Conservation (phyloP, 1,140 invertebrate species). For the Euwallacea similis region DNA sequence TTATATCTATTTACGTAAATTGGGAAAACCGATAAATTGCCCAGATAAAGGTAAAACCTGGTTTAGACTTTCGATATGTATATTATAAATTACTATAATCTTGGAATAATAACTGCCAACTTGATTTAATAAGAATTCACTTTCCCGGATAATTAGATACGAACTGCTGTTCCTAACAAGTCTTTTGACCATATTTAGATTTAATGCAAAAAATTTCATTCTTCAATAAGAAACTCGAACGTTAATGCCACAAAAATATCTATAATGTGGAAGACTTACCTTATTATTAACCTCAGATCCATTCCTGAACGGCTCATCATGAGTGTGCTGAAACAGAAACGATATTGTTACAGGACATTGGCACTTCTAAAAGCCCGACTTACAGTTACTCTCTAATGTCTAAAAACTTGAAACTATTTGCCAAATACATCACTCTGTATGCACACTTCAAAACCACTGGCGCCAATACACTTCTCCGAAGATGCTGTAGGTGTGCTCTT, state of each 20-base stretch:
- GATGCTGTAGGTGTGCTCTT: conserved; percentile 16
- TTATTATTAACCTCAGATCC: conserved; percentile 53
- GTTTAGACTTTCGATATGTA: too few species aligned
- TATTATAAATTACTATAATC: too few species aligned
- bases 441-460: not conserved
- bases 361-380: not conserved
- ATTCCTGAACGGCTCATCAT: conserved; percentile 52
- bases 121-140: too few species aligned
- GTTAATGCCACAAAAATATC: not conserved
- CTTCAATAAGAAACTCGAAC: too few species aligned
- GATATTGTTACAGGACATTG: not conserved
- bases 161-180: too few species aligned
- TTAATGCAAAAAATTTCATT: not conserved
- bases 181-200: not conserved
- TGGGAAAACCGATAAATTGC: too few species aligned
- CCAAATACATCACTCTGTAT: too few species aligned
- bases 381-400: not conserved
- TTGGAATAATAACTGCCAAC: too few species aligned
- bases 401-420: not conserved
- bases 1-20: too few species aligned
- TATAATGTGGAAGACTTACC: conserved; percentile 19
- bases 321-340: conserved; percentile 55
- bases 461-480: conserved; percentile 16
- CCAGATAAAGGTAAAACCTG: too few species aligned
- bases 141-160: too few species aligned